phyloP scores from a whole-genome alignment of 2,888 invertebrate species.

The Tinea pellionella region DNA sequence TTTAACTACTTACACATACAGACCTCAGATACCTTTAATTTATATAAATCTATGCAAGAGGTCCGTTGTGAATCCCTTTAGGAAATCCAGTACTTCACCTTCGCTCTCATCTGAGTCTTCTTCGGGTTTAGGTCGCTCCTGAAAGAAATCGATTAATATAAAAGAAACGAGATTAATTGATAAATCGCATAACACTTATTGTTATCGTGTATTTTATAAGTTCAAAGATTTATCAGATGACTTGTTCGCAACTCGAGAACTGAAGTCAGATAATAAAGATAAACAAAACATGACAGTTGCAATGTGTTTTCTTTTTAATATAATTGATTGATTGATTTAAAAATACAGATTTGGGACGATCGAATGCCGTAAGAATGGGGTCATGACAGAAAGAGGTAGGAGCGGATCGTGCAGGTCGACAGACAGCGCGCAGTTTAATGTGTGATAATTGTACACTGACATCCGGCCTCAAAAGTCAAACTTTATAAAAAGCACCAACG shows the following conservation, averaged over 20 bases:
- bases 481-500: conserved; percentile 14
- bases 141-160: conserved; percentile 32
- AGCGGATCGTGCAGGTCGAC: neutral
- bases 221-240: too few species aligned
- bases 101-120: conserved; percentile 24
- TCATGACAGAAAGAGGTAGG: neutral
- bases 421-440: conserved; percentile 9
- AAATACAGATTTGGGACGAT: neutral
- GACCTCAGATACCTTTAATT: neutral
- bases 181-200: neutral
- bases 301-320: neutral
- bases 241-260: neutral
- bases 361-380: conserved; percentile 7
- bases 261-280: neutral
- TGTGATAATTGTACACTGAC: conserved; percentile 13
- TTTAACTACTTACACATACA: neutral
- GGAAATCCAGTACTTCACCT: conserved; percentile 48
- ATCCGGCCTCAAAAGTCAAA: conserved; percentile 2
- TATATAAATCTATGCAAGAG: conserved; percentile 45
- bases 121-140: conserved; percentile 22
- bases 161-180: conserved; percentile 12
- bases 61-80: conserved; percentile 53
- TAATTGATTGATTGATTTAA: conserved; percentile 5
- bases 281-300: neutral
- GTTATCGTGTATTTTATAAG: too few species aligned